Base-by-base conservation (phyloP, 2,797 vertebrate genomes). In the Lutjanus argentimaculatus region DNA sequence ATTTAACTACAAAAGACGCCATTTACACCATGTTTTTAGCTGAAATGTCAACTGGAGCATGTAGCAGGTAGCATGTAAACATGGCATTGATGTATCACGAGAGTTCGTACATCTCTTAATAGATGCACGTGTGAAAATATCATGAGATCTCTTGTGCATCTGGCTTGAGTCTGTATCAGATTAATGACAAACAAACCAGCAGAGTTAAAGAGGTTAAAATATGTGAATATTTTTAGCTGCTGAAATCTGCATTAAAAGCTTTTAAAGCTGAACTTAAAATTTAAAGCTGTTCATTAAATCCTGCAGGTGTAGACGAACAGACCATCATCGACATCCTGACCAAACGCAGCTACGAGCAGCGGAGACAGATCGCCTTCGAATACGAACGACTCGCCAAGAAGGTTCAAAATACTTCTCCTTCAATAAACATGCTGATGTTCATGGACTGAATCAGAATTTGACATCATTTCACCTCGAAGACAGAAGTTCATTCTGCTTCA, bases 321-420 rank as follows among this genome's bases (percentile, higher is more conserved):
- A 98, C 97, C 83, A 94, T 99, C 55, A 96, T 97, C 79, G 98
- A 98, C 91, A 96, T 99, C 82, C 90, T 99, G 94, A 99, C 98
- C 67, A 96, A 97, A 80, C 97, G 98, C 63, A 98, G 96, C 93
- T 97, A 95, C 48, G 90, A 94, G 0, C 98, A 99, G 93, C 96
- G 98, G 16, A 95, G 96, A 75, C 97, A 99, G 15, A 97, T 99
- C 13, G 96, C 96, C 64, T 99, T 99, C 7, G 96, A 97, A 19
- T 99, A 97, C 25, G 97, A 99, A 67, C 96, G 95, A 62, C 93
- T 96, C 67, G 93, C 96, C 68, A 98, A 98, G 90, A 99, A 98
- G 97, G 98, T 99, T 2, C 0, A 19, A 17, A 6, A 25, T 4
- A 2, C n/a, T 77, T 43, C 14, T 21, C 12, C 21, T 9, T 51